Evolutionary conservation across 2,888 invertebrate species (phyloP).

Genomic region (Drosophila sordidapex): DNA sequence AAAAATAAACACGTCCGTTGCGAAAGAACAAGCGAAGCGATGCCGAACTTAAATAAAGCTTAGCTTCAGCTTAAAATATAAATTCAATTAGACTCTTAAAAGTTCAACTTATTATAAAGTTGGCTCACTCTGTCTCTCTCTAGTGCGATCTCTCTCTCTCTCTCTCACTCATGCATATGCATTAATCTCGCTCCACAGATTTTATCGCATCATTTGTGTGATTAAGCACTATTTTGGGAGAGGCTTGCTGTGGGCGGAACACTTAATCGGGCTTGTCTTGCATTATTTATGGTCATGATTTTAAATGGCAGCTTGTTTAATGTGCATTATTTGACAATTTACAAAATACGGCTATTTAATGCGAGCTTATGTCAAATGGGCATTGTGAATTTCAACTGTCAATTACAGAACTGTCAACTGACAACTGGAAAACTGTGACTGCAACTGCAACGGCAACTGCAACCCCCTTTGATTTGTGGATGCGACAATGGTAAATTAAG

Average conservation of each 20-base stretch:
- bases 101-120: neutral
- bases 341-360: constrained; percentile 55
- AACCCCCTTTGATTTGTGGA: constrained; percentile 28
- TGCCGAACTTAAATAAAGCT: neutral
- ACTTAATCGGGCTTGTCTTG: constrained; percentile 23
- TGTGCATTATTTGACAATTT: constrained; percentile 47
- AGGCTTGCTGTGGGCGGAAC: neutral
- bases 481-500: constrained; percentile 44
- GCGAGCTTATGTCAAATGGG: constrained; percentile 53
- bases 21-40: no score
- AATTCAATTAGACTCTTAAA: neutral
- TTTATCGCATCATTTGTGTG: neutral
- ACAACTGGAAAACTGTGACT: constrained; percentile 50
- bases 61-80: neutral
- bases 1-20: no score
- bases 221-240: neutral
- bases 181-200: no score
- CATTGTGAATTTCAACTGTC: constrained; percentile 57
- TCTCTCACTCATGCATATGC: no score
- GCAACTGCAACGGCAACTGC: neutral
- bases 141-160: no score
- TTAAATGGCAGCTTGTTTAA: constrained; percentile 45
- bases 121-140: neutral
- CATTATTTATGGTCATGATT: constrained; percentile 40
- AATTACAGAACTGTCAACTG: constrained; percentile 68